Conservation (phyloP, 1,140 invertebrate species). For the Drosophila subpulchrella region DNA sequence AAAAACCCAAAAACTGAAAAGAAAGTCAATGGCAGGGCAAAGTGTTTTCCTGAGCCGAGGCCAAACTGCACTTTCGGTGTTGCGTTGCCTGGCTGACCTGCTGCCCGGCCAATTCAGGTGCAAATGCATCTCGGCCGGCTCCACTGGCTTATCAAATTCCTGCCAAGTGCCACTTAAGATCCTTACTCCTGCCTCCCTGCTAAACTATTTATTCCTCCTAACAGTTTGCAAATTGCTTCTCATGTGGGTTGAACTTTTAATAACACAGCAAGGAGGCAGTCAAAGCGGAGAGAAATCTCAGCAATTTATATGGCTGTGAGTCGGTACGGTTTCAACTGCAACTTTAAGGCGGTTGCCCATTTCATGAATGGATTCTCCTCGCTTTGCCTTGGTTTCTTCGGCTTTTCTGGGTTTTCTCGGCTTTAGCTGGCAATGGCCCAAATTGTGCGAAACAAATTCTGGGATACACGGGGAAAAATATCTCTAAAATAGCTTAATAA, state of each 20-base stretch:
- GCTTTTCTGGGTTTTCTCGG: slow-evolving; percentile 5
- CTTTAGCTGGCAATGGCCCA: slow-evolving; percentile 46
- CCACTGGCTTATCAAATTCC: slow-evolving; percentile 40
- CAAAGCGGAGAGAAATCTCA: slow-evolving; percentile 62
- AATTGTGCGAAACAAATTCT: slow-evolving; percentile 47
- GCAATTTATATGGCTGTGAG: slow-evolving; percentile 63
- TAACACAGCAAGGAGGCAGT: slow-evolving; percentile 60
- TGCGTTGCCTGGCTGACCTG: slow-evolving; percentile 14
- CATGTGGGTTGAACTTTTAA: slow-evolving; percentile 73
- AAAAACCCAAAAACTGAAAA: slow-evolving; percentile 8
- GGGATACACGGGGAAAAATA: neutral
- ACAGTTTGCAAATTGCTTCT: slow-evolving; percentile 73
- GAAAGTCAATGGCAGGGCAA: slow-evolving; percentile 40
- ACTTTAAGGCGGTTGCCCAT: slow-evolving; percentile 51
- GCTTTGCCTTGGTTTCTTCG: slow-evolving; percentile 15
- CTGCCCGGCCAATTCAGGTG: slow-evolving; percentile 28
- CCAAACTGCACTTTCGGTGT: slow-evolving; percentile 22
- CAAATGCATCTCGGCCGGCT: slow-evolving; percentile 29
- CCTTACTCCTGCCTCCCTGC: slow-evolving; percentile 13
- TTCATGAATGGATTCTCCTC: slow-evolving; percentile 66
- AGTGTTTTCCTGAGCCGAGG: slow-evolving; percentile 20
- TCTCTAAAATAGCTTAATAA: neutral
- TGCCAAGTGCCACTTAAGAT: slow-evolving; percentile 54
- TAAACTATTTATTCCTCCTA: slow-evolving; percentile 61
- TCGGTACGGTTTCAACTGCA: slow-evolving; percentile 27